Percentiles rank a stretch among this genome's conserved stretches.
Conservation (phyloP, 64 coral and sea anemone genomes). For the Trachythela sp. region DNA sequence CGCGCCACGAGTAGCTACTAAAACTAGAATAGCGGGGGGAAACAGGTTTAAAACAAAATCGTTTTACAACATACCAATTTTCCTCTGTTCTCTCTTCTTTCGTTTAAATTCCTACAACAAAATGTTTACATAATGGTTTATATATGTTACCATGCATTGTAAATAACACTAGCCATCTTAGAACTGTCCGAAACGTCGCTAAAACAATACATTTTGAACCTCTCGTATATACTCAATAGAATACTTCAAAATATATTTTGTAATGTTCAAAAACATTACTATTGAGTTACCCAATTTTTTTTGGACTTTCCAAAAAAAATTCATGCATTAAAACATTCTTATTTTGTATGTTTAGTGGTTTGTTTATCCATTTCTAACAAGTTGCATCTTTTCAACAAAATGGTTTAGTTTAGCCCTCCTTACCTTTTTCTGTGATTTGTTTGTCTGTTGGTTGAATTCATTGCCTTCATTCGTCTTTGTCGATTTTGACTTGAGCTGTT, state of each 20-base stretch:
- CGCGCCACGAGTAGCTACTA: too few species aligned
- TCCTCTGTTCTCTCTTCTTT: background rate
- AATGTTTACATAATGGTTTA: background rate
- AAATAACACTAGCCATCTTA: too few species aligned
- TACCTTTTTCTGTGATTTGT: background rate
- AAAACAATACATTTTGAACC: too few species aligned
- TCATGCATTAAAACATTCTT: too few species aligned
- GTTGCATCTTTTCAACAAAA: too few species aligned
- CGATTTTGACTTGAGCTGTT: background rate
- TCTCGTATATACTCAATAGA: too few species aligned
- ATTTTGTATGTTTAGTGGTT: too few species aligned
- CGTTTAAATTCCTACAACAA: background rate
- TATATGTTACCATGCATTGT: background rate
- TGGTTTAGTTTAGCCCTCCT: background rate
- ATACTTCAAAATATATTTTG: too few species aligned
- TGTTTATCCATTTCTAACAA: background rate
- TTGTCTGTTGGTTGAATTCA: constrained; percentile 1
- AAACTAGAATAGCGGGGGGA: too few species aligned
- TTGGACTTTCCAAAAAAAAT: too few species aligned
- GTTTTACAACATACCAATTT: background rate
- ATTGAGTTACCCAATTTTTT: background rate
- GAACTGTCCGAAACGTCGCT: too few species aligned
- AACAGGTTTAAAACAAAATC: background rate
- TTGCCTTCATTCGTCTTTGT: background rate
- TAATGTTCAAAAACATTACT: too few species aligned